Conservation (phyloP, 2,888 invertebrate genomes). For the Drosophila merina region DNA sequence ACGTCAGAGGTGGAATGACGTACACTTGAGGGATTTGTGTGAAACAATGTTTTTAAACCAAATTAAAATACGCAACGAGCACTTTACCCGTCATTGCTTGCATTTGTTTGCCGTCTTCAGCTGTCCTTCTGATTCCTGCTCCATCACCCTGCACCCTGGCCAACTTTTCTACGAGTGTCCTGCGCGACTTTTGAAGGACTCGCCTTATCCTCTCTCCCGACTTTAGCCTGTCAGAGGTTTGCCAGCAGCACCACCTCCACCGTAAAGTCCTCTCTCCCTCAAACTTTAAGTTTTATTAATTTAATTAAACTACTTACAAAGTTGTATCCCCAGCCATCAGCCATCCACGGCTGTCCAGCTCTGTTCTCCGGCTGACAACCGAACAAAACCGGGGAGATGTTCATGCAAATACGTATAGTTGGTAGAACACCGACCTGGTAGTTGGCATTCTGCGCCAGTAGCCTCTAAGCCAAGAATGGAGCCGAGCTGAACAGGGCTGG, state of each 20-base stretch:
- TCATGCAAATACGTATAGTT: constrained; percentile 25
- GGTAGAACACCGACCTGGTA: constrained; percentile 1
- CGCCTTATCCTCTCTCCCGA: constrained; percentile 28
- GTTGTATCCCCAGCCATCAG: constrained; percentile 71
- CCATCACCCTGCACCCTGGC: constrained; percentile 8
- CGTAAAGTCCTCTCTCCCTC: constrained; percentile 34
- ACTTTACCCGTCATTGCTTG: constrained; percentile 70
- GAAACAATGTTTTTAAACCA: constrained; percentile 79
- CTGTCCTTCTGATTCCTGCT: constrained; percentile 25
- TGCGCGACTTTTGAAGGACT: constrained; percentile 54
- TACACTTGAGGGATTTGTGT: constrained; percentile 75
- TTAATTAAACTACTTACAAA: constrained; percentile 79
- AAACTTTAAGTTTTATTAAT: constrained; percentile 79
- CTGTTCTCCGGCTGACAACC: constrained; percentile 33
- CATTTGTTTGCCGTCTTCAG: constrained; percentile 66
- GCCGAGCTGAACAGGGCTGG: constrained; percentile 17
- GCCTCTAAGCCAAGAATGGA: constrained; percentile 12
- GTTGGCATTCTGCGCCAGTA: constrained; percentile 11
- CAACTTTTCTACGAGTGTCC: constrained; percentile 71
- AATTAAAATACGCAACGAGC: constrained; percentile 77
- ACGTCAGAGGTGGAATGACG: constrained; percentile 71
- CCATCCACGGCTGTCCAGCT: constrained; percentile 52
- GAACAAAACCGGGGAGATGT: constrained; percentile 28
- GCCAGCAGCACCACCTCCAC: constrained; percentile 7
- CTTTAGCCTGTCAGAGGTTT: constrained; percentile 53